Evolutionary conservation across 1,140 invertebrate genomes (phyloP), one percentile per base, ranked within the genome.

Genomic region (Sitophilus oryzae): DNA sequence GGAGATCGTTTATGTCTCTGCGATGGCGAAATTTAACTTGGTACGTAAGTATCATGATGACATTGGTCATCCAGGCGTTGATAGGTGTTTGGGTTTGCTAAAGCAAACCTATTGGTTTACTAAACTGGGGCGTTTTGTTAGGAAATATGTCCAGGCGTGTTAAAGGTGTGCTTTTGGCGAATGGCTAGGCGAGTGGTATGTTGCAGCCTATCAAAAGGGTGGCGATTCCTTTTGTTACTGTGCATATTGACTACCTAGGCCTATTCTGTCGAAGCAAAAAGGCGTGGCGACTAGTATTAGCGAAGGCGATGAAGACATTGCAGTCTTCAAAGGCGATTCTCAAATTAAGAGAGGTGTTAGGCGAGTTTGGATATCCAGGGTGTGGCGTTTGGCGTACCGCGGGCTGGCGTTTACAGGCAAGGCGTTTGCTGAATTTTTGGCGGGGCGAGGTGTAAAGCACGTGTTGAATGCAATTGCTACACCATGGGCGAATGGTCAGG

Each of bases 21-120:
- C 15, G 11, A 9, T 34, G 3, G 51, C 50, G 2, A 34, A 41
- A 47, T 19, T 38, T 16, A 10, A 3, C 20, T n/a, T 58, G n/a
- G 6, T 23, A 2, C 10, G 38, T 8, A 23, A 46, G n/a, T 34
- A 46, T 23, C 56, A 58, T 42, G 50, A 58, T 36, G 34, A 52
- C n/a, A 23, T 40, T 10, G 51, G 56, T 15, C 51, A 58, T 34
- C 23, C 36, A 4, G 50, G 35, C 9, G 5, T 43, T 16, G 43
- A 58, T 1, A 23, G 21, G n/a, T 19, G 5, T 3, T 25, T 43
- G 8, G 20, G 2, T 2, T n/a, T 42, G 6, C n/a, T 52, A 6
- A 30, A 36, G 57, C 3, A 63, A 36, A 36, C 50, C 2, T 68
- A 64, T 34, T 74, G 66, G 70, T 72, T 72, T 69, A 19, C 38